Evolutionary conservation across 2,113 vertebrate genomes (phyloP), one percentile per base, ranked within the genome.

Genomic region (Misgurnus mizolepis): DNA sequence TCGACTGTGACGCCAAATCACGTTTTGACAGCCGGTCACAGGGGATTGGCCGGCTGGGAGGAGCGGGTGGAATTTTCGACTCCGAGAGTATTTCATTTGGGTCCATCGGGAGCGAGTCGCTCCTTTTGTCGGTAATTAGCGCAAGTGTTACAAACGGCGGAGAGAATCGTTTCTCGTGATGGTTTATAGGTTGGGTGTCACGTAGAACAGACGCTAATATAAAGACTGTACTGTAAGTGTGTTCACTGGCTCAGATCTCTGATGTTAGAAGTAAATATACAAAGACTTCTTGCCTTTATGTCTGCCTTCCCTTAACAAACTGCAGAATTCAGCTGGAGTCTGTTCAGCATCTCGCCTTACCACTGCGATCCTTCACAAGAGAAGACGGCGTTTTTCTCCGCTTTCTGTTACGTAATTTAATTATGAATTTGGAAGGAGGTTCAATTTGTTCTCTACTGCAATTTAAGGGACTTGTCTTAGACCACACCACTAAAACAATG

Each of bases 1-100:
- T 92, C 93, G 91, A 93, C 92, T 92, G 93, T 95, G 94, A 96
- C 93, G 95, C 96, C 95, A 95, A 95, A 94, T 94, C 91, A 86
- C 88, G 84, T 86, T 92, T 93, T 92, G 93, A 95, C 92, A 93
- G 93, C 89, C 93, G 90, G 93, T 92, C 94, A 95, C 67, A 34
- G 76, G 18, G 77, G 71, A 80, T 73, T 73, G 70, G 70, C 53
- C 43, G 70, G 17, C 7, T 9, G 53, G n/a, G 5, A 40, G 55
- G 56, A 58, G 70, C 15, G 71, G 71, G 71, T 22, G 71, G 71
- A 60, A 55, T 73, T 34, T 22, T 17, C 14, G 9, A 73, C 10
- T 43, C 41, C 5, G 41, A 18, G 15, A 58, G 55, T 7, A 6
- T 41, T 71, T 70, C 17, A n/a, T 40, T 41, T 6, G 50, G 34